These are phyloP conservation scores for Menura novaehollandiae DNA, from an alignment of 2,113 vertebrate genomes.

Conservation along the genomic window DNA sequence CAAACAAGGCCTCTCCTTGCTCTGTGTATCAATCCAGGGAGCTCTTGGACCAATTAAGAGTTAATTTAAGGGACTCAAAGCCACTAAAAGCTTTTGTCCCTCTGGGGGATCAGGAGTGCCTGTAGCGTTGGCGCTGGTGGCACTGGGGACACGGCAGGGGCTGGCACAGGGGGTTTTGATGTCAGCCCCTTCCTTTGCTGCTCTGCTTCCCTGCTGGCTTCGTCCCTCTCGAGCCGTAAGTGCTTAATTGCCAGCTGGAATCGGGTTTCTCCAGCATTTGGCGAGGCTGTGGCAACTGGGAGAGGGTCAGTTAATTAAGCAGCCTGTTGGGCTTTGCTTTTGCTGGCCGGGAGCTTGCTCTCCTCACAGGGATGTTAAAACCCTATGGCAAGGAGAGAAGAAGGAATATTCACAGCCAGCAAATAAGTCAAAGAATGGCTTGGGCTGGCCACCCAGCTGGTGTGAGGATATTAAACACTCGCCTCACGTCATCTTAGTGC, in stretches of 20 bases:
- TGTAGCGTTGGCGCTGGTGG: not conserved
- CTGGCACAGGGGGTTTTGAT: not conserved
- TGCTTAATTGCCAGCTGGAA: not conserved
- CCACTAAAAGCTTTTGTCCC: not conserved
- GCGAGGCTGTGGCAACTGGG: not conserved
- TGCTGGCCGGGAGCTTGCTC: not conserved
- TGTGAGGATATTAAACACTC: not conserved
- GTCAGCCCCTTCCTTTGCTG: not conserved
- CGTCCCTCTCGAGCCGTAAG: accelerated
- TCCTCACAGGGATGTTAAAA: slow-evolving; percentile 4
- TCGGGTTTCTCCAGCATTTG: not conserved
- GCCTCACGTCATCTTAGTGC: not conserved
- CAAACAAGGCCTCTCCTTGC: not conserved
- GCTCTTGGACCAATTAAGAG: not conserved
- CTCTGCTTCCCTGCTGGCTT: not conserved
- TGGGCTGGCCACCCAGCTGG: slow-evolving; percentile 14
- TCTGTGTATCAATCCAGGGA: not conserved
- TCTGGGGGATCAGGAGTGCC: not conserved
- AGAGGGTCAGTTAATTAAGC: slow-evolving; percentile 13
- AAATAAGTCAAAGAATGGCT: not conserved
- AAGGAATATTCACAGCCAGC: not conserved
- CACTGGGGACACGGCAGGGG: not conserved
- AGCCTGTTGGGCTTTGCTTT: not conserved
- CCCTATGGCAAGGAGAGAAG: not conserved
- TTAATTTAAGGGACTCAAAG: not conserved